Percentiles rank a stretch among this genome's conserved stretches.
Evolutionary conservation across 2,888 invertebrate genomes (phyloP).

Genomic region (Cataglyphis altisquamis): DNA sequence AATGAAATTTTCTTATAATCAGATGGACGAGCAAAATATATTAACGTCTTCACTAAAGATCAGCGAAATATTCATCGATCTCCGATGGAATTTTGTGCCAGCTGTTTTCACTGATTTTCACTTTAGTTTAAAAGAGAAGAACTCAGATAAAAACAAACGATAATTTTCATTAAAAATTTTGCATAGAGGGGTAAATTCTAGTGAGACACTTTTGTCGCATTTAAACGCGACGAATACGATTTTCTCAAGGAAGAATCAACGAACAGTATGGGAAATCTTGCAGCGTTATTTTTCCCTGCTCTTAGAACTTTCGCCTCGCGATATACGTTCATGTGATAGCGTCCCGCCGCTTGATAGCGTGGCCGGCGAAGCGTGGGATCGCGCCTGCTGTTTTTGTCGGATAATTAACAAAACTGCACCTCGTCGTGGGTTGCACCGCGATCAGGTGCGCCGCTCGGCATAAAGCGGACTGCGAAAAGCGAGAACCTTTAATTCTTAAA

Average conservation of each 20-base stretch:
- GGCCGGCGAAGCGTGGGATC: slow-evolving; percentile 74
- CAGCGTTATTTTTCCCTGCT: slow-evolving; percentile 60
- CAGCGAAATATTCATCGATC: no score
- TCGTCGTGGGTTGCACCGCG: slow-evolving; percentile 57
- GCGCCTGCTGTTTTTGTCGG: slow-evolving; percentile 81
- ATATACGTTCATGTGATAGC: slow-evolving; percentile 61
- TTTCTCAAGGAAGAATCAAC: not conserved
- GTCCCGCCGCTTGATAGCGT: slow-evolving; percentile 67
- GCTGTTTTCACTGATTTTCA: no score
- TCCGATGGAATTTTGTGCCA: no score
- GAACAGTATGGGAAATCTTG: slow-evolving; percentile 56
- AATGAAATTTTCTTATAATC: no score
- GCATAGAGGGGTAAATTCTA: not conserved
- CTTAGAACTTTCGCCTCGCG: not conserved
- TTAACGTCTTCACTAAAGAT: no score
- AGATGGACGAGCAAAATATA: no score
- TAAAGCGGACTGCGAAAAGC: not conserved
- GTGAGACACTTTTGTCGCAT: not conserved
- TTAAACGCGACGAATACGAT: not conserved
- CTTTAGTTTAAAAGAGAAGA: not conserved
- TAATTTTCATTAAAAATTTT: not conserved
- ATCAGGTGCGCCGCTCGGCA: slow-evolving; percentile 45
- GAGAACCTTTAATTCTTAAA: slow-evolving; percentile 64
- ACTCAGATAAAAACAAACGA: not conserved
- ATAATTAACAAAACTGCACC: slow-evolving; percentile 83